These are phyloP conservation scores for Danionella dracula DNA, from an alignment of 2,797 vertebrate genomes.

Conservation along the genomic window DNA sequence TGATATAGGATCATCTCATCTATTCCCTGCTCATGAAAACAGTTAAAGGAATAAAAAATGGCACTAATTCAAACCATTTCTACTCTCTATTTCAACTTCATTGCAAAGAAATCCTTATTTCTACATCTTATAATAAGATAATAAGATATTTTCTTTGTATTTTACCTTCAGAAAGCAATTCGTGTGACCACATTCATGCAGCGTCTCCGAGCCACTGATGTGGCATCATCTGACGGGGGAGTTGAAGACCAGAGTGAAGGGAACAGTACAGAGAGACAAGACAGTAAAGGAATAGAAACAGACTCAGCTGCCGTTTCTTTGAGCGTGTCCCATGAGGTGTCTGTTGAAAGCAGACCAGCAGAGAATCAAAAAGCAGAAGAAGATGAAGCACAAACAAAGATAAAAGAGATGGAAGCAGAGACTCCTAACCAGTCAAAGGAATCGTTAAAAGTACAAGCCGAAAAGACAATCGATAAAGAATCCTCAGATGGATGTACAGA, in stretches of 20 bases:
- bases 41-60: too few species aligned
- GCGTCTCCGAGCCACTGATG: slow-evolving; percentile 73
- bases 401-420: slow-evolving; percentile 47
- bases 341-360: slow-evolving; percentile 60
- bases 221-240: slow-evolving; percentile 55
- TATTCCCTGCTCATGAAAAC: too few species aligned
- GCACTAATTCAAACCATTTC: too few species aligned
- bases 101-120: slow-evolving; percentile 49
- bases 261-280: slow-evolving; percentile 47
- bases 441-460: slow-evolving; percentile 42
- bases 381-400: slow-evolving; percentile 35
- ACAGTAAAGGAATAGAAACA: slow-evolving; percentile 22
- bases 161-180: slow-evolving; percentile 78
- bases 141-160: slow-evolving; percentile 14
- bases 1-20: too few species aligned
- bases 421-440: slow-evolving; percentile 41
- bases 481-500: slow-evolving; percentile 51
- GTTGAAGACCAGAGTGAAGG: slow-evolving; percentile 52
- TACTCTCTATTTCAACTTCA: slow-evolving; percentile 47
- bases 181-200: slow-evolving; percentile 86
- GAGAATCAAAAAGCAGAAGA: slow-evolving; percentile 47
- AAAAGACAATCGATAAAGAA: slow-evolving; percentile 49
- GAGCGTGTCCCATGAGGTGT: slow-evolving; percentile 68
- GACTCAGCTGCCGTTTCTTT: slow-evolving; percentile 54
- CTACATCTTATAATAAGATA: background rate